Conservation (phyloP, 2,113 vertebrate genomes). For the Edolisoma coerulescens region DNA sequence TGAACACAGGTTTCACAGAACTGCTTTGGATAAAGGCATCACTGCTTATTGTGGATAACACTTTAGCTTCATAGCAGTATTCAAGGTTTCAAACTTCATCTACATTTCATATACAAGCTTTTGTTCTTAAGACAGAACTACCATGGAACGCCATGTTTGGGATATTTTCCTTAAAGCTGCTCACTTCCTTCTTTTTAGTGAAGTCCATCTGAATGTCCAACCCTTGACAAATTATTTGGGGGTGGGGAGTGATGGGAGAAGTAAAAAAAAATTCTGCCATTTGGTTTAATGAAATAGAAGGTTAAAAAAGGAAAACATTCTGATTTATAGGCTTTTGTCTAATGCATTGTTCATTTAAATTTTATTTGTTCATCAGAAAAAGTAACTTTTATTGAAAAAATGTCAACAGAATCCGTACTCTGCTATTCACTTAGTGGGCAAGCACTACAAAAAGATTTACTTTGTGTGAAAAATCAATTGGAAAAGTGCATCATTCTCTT, state of each 20-base stretch:
- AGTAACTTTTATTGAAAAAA: background rate
- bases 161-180: background rate
- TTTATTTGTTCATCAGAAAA: background rate
- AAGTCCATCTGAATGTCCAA: background rate
- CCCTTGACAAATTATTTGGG: background rate
- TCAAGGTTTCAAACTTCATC: background rate
- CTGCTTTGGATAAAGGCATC: background rate
- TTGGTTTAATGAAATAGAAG: background rate
- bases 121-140: background rate
- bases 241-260: fast-evolving
- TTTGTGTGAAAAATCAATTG: background rate
- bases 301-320: background rate
- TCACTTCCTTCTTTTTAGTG: background rate
- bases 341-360: background rate
- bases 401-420: fast-evolving
- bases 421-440: background rate
- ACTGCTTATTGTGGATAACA: background rate
- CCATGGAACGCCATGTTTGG: background rate
- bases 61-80: background rate
- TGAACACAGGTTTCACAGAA: background rate
- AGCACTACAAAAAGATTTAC: background rate
- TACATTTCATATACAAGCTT: background rate
- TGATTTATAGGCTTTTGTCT: background rate
- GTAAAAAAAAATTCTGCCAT: background rate
- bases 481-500: background rate